phyloP scores from a whole-genome alignment of 2,113 vertebrate species.

The Platycercus adscitus region DNA sequence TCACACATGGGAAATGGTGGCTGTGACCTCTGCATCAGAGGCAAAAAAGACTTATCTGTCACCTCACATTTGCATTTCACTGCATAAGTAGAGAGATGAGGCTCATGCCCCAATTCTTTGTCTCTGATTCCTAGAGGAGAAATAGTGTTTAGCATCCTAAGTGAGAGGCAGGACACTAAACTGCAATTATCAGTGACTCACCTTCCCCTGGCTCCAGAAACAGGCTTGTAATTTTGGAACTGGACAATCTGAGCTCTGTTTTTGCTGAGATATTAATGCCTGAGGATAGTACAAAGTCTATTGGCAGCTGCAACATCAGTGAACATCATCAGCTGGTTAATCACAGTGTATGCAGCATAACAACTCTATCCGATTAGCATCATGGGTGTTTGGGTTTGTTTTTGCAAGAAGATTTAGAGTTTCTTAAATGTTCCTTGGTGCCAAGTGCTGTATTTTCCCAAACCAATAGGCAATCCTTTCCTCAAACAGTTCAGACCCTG shows the following conservation, averaged over 20 bases:
- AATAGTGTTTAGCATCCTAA: background rate
- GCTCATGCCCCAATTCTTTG: background rate
- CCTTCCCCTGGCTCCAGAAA: background rate
- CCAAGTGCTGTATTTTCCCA: background rate
- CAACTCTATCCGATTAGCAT: background rate
- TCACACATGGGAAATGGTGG: background rate
- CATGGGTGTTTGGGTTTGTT: background rate
- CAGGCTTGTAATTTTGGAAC: background rate
- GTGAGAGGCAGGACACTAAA: background rate
- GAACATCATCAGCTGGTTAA: constrained; percentile 42
- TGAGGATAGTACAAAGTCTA: constrained; percentile 4
- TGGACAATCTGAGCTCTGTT: background rate
- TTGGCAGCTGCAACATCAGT: constrained; percentile 10
- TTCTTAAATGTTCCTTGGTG: background rate
- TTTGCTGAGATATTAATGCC: constrained; percentile 35
- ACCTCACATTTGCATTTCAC: background rate
- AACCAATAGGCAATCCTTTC: background rate
- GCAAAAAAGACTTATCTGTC: background rate
- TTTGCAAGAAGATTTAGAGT: background rate
- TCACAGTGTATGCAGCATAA: constrained; percentile 25
- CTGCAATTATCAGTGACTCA: background rate
- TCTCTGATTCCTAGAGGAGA: background rate
- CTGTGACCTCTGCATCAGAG: background rate
- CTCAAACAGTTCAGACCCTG: background rate
- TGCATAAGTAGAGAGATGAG: background rate